Percentiles rank a stretch among this genome's conserved stretches.
These are phyloP conservation scores for Lateolabrax maculatus DNA, from an alignment of 2,797 vertebrate species.

Conservation along the genomic window DNA sequence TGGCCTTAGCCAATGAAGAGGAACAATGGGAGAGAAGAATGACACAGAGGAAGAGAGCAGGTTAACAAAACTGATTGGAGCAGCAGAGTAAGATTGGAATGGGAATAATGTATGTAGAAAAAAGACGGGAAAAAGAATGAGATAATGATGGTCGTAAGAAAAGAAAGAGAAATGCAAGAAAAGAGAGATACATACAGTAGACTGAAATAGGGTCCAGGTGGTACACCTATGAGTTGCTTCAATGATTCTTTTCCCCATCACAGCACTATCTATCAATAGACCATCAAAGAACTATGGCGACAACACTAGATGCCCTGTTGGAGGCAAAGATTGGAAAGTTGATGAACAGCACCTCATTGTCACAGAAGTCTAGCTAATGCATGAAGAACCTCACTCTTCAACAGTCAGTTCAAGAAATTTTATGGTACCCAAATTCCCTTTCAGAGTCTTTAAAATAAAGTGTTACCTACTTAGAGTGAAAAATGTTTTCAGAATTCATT, in stretches of 20 bases:
- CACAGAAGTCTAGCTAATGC: conserved; percentile 9
- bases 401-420: conserved; percentile 31
- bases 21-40: conserved; percentile 38
- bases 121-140: background rate
- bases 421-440: conserved; percentile 17
- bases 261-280: conserved; percentile 25
- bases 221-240: background rate
- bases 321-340: conserved; percentile 15
- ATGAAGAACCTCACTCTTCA: conserved; percentile 16
- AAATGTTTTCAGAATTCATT: conserved; percentile 26
- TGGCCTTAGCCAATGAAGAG: conserved; percentile 29
- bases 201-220: background rate
- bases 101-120: background rate
- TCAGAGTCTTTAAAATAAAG: conserved; percentile 12
- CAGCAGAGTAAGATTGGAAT: conserved; percentile 11
- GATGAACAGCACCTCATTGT: conserved; percentile 28
- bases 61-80: conserved; percentile 8
- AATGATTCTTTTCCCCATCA: conserved; percentile 11
- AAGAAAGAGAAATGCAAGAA: background rate
- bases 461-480: conserved; percentile 10
- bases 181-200: background rate
- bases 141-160: conserved; percentile 18
- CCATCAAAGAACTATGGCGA: conserved; percentile 4
- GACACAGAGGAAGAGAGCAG: conserved; percentile 21
- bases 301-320: background rate